These are phyloP conservation scores for Phoenicopterus ruber DNA, from an alignment of 2,113 vertebrate species.

Conservation along the genomic window DNA sequence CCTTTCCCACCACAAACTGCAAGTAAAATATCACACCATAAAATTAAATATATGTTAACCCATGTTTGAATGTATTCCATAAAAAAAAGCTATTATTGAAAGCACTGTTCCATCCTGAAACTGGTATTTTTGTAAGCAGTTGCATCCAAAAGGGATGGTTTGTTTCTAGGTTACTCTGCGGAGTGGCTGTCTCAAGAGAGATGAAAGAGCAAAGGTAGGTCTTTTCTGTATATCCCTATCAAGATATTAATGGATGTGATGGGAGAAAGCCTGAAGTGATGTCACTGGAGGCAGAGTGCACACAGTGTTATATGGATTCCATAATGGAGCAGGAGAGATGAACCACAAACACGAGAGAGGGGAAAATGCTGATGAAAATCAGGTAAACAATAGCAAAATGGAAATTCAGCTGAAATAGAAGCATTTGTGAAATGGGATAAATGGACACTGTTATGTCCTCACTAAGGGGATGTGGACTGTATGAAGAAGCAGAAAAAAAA, in stretches of 20 bases:
- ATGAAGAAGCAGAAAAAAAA: neutral
- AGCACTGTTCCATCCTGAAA: neutral
- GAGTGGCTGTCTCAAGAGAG: slow-evolving; percentile 7
- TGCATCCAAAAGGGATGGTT: neutral
- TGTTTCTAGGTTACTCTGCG: slow-evolving; percentile 20
- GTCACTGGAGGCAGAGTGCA: slow-evolving; percentile 7
- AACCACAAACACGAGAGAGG: neutral
- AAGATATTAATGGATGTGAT: slow-evolving; percentile 33
- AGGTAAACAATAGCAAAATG: neutral
- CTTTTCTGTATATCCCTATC: neutral
- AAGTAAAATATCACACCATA: neutral
- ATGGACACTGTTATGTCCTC: neutral
- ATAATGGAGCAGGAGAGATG: neutral
- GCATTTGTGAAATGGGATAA: neutral
- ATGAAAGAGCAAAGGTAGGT: slow-evolving; percentile 44
- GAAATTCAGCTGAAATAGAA: neutral
- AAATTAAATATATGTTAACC: neutral
- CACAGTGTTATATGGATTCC: neutral
- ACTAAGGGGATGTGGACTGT: rapidly evolving
- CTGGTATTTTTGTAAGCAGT: neutral
- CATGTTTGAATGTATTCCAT: neutral
- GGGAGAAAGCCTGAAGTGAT: slow-evolving; percentile 27
- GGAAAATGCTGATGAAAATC: neutral
- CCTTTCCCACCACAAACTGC: neutral
- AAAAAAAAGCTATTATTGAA: neutral